Evolutionary conservation across 2,888 invertebrate species (phyloP).

Genomic region (Agrilus biguttatus): DNA sequence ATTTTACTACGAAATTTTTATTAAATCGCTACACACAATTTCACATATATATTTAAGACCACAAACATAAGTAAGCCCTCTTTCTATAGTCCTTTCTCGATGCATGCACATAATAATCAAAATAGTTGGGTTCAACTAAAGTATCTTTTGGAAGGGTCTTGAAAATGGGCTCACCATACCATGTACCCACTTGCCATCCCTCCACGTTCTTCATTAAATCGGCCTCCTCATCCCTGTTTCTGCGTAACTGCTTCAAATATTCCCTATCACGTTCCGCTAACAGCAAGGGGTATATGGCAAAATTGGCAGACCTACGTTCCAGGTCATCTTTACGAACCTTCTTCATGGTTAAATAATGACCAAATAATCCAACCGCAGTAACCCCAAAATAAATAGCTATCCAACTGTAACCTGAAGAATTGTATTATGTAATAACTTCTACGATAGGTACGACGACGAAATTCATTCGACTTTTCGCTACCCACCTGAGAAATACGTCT

Average conservation of each 20-base stretch:
- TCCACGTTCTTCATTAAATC: slow-evolving; percentile 81
- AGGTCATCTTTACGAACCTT: slow-evolving; percentile 40
- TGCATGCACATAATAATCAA: slow-evolving; percentile 60
- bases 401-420: slow-evolving; percentile 42
- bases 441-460: neutral
- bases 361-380: slow-evolving; percentile 39
- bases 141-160: slow-evolving; percentile 50
- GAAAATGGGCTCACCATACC: slow-evolving; percentile 71
- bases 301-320: slow-evolving; percentile 63
- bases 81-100: slow-evolving; percentile 36
- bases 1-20: too few species aligned
- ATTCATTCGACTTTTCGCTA: slow-evolving; percentile 7
- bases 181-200: slow-evolving; percentile 85
- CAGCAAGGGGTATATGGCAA: slow-evolving; percentile 64
- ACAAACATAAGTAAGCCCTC: slow-evolving; percentile 38
- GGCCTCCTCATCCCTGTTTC: slow-evolving; percentile 70
- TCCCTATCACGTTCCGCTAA: slow-evolving; percentile 74
- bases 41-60: slow-evolving; percentile 30
- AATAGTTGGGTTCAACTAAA: slow-evolving; percentile 45
- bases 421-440: slow-evolving; percentile 9
- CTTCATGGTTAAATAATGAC: slow-evolving; percentile 43
- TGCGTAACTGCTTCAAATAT: slow-evolving; percentile 64
- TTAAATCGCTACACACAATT: too few species aligned
- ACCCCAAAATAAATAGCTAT: slow-evolving; percentile 44
- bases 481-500: slow-evolving; percentile 51